Evolutionary conservation across 2,113 vertebrate species (phyloP).

Genomic region (Sprattus sprattus): DNA sequence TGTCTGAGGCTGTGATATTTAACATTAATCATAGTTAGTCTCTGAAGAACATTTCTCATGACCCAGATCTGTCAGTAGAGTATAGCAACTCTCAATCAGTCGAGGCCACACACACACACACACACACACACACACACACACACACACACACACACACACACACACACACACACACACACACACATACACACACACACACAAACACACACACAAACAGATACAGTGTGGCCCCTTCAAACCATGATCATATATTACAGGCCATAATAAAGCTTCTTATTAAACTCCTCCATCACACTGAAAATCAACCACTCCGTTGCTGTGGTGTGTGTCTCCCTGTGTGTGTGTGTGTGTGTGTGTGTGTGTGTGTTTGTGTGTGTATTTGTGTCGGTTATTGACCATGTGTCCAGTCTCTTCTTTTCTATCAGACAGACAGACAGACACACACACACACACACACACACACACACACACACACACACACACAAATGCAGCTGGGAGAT

Average conservation of each 20-base stretch:
- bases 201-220: not conserved
- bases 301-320: not conserved
- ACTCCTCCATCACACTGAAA: slow-evolving; percentile 3
- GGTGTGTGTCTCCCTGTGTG: not conserved
- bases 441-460: slow-evolving; percentile 22
- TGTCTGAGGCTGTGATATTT: not conserved
- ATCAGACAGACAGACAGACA: not conserved
- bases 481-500: slow-evolving; percentile 30
- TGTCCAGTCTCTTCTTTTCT: no score
- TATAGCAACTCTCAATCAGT: not conserved
- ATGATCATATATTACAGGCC: not conserved
- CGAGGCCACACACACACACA: not conserved
- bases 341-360: slow-evolving; percentile 1
- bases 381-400: not conserved
- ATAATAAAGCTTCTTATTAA: not conserved
- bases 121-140: slow-evolving; percentile 16
- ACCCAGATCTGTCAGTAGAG: slow-evolving; percentile 4
- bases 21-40: not conserved
- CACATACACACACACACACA: not conserved
- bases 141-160: slow-evolving; percentile 7
- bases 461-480: slow-evolving; percentile 22
- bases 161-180: not conserved
- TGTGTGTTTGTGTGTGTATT: not conserved
- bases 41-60: not conserved
- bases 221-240: not conserved